Evolutionary conservation across 1,140 invertebrate genomes (phyloP).

Genomic region (Drosophila paulistorum): DNA sequence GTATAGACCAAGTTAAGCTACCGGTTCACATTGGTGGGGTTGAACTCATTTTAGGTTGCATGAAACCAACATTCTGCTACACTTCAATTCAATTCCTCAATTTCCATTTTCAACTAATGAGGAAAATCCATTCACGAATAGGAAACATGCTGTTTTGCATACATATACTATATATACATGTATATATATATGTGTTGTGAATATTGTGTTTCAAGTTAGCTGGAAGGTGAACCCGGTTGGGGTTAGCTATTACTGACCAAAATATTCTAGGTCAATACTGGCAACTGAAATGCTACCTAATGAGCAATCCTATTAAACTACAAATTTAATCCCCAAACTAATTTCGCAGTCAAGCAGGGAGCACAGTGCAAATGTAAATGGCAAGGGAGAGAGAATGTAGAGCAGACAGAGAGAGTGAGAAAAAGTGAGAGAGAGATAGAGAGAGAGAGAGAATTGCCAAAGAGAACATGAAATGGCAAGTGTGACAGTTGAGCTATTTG

Average conservation of each 20-base stretch:
- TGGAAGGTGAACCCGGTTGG: background rate
- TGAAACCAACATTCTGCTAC: background rate
- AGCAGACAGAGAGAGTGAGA: background rate
- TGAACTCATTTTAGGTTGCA: background rate
- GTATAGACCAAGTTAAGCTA: background rate
- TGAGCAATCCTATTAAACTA: constrained; percentile 64
- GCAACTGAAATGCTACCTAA: constrained; percentile 51
- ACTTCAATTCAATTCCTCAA: constrained; percentile 12
- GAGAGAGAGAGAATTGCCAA: background rate
- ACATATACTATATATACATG: constrained; percentile 10
- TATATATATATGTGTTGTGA: constrained; percentile 5
- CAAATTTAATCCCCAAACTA: constrained; percentile 70
- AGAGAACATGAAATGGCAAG: constrained; percentile 10
- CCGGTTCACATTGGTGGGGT: background rate
- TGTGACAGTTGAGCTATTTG: constrained; percentile 37
- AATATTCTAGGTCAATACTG: constrained; percentile 42
- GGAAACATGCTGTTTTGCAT: constrained; percentile 46
- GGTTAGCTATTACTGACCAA: constrained; percentile 22
- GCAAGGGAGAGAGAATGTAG: background rate
- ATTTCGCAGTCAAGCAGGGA: constrained; percentile 48
- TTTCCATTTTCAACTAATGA: constrained; percentile 33
- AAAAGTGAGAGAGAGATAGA: background rate
- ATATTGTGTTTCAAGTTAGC: too few relatives aligned
- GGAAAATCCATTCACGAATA: background rate
- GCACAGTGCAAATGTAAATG: constrained; percentile 26